These are phyloP conservation scores for Protobothrops mucrosquamatus DNA, from an alignment of 2,113 vertebrate genomes.

Conservation along the genomic window DNA sequence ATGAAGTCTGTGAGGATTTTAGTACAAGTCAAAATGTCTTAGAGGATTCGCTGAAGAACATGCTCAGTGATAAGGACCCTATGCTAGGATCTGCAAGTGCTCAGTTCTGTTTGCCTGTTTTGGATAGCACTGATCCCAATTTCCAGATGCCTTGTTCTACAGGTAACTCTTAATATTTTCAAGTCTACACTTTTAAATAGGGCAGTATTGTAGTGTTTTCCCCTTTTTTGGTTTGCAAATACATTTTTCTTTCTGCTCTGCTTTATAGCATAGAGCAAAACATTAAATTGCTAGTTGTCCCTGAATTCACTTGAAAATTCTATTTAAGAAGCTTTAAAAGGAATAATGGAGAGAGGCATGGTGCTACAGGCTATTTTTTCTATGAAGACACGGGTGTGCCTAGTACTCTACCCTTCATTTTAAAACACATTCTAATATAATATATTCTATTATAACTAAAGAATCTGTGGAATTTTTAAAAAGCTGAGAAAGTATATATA, in stretches of 20 bases:
- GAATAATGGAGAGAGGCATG: not conserved
- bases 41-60: slow-evolving; percentile 97
- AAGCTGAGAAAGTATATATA: not conserved
- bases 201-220: slow-evolving; percentile 61
- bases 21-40: slow-evolving; percentile 82
- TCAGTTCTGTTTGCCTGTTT: slow-evolving; percentile 92
- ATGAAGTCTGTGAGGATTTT: slow-evolving; percentile 97
- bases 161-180: slow-evolving; percentile 84
- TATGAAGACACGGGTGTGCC: not conserved
- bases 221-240: slow-evolving; percentile 55
- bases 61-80: slow-evolving; percentile 99
- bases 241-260: slow-evolving; percentile 46
- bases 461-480: not conserved
- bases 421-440: not conserved
- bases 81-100: slow-evolving; percentile 98
- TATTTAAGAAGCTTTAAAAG: not conserved
- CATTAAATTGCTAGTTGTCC: slow-evolving; percentile 41
- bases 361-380: not conserved
- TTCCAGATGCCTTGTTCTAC: slow-evolving; percentile 87
- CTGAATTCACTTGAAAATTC: not conserved
- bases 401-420: not conserved
- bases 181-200: slow-evolving; percentile 72
- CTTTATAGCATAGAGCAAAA: slow-evolving; percentile 53
- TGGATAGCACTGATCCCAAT: slow-evolving; percentile 91
- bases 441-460: not conserved